Conservation (phyloP, 2,113 vertebrate species). For the Carollia perspicillata region DNA sequence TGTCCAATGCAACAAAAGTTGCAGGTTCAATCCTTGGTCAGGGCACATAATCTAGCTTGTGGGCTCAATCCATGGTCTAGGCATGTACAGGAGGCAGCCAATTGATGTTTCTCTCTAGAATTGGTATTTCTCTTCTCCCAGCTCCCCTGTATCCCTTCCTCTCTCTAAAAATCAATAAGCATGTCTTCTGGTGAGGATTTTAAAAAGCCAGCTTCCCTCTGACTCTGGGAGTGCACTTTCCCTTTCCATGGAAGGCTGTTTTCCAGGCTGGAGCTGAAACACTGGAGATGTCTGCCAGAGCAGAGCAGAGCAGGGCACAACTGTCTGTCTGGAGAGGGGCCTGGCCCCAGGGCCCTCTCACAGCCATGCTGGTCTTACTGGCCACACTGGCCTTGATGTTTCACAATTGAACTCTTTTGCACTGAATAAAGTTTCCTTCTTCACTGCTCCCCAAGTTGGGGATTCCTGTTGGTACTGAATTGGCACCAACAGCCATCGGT, state of each 20-base stretch:
- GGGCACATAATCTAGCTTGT: no score
- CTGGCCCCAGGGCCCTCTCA: not conserved
- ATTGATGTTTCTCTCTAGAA: no score
- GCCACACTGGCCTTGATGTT: not conserved
- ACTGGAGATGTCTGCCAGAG: not conserved
- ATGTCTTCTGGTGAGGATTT: no score
- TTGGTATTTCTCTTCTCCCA: no score
- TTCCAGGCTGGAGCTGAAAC: not conserved
- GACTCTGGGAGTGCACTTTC: not conserved
- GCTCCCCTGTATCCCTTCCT: no score
- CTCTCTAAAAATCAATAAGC: no score
- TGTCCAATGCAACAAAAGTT: no score
- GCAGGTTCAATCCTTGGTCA: no score
- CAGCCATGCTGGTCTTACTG: not conserved
- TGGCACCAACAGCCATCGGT: not conserved
- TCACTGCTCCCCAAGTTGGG: not conserved
- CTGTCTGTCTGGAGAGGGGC: not conserved
- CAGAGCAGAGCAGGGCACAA: not conserved
- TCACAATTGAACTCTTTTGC: not conserved
- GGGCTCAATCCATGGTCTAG: no score
- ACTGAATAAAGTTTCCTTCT: not conserved
- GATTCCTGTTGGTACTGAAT: not conserved
- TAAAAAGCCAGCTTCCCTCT: not conserved
- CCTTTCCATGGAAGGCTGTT: not conserved
- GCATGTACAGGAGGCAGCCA: no score